These are phyloP conservation scores for Siniperca obscura DNA, from an alignment of 2,797 vertebrate species.

Conservation along the genomic window DNA sequence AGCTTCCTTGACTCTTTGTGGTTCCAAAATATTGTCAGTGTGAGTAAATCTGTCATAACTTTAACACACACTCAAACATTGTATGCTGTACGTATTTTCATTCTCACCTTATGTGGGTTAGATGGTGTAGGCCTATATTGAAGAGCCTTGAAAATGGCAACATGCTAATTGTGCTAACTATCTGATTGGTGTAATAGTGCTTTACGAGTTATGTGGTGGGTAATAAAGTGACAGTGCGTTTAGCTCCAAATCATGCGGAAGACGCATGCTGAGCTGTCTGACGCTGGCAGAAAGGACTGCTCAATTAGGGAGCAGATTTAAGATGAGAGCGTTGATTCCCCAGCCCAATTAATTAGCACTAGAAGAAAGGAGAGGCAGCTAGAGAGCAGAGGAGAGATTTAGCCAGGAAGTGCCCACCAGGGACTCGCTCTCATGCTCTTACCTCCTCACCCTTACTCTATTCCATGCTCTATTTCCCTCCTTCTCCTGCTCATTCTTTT, in stretches of 20 bases:
- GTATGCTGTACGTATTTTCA: not conserved
- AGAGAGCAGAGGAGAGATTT: constrained; percentile 78
- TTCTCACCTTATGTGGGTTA: constrained; percentile 38
- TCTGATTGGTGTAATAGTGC: constrained; percentile 88
- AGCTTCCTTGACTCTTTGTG: not conserved
- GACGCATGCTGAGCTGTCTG: constrained; percentile 85
- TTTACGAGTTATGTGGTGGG: constrained; percentile 86
- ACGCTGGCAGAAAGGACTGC: constrained; percentile 88
- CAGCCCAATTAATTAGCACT: constrained; percentile 85
- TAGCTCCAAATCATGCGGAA: constrained; percentile 93
- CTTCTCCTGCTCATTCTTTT: constrained; percentile 70
- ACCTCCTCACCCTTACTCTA: constrained; percentile 68
- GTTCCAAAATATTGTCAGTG: not conserved
- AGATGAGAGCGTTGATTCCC: constrained; percentile 84
- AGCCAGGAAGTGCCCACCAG: constrained; percentile 80
- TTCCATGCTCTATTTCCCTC: constrained; percentile 74
- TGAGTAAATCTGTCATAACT: not conserved
- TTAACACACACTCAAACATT: not conserved
- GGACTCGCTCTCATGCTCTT: constrained; percentile 75
- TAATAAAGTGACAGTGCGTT: constrained; percentile 94
- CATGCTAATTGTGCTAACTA: constrained; percentile 83
- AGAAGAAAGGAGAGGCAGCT: constrained; percentile 75
- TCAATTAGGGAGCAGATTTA: constrained; percentile 87
- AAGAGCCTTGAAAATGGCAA: constrained; percentile 65
- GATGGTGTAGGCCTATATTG: constrained; percentile 37